These are phyloP conservation scores for Rhegmatorhina hoffmannsi DNA, from an alignment of 2,113 vertebrate genomes.

Conservation along the genomic window DNA sequence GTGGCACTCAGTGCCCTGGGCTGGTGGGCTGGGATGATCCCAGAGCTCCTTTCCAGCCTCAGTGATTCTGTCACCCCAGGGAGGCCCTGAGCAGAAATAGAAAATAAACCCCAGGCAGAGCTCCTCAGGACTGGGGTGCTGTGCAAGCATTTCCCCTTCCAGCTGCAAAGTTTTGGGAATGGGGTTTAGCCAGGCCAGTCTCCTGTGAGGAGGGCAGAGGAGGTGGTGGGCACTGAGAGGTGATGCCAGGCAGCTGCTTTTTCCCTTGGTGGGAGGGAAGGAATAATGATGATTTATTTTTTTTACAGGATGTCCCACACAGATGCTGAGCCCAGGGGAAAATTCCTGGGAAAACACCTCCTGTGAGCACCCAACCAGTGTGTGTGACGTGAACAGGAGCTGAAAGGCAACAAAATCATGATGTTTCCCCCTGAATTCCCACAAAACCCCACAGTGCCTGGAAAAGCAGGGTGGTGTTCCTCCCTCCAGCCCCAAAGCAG, in stretches of 20 bases:
- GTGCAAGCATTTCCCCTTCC: neutral
- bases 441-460: neutral
- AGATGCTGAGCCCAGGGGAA: neutral
- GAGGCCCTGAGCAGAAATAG: fast-evolving
- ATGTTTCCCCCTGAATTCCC: neutral
- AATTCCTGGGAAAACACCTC: neutral
- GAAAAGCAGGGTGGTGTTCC: neutral
- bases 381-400: neutral
- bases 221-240: fast-evolving
- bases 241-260: neutral
- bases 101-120: fast-evolving
- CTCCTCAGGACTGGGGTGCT: fast-evolving
- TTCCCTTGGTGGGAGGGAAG: neutral
- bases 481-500: neutral
- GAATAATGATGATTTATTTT: fast-evolving
- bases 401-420: neutral
- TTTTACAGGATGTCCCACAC: fast-evolving
- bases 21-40: neutral
- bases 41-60: neutral
- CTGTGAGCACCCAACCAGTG: neutral
- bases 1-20: neutral
- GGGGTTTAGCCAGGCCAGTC: neutral
- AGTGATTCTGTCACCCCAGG: neutral
- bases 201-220: too few relatives aligned
- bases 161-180: neutral